Percentiles rank a stretch among this genome's conserved stretches.
Evolutionary conservation across 2,797 vertebrate species (phyloP).

Genomic region (Pseudomugil tenellus): DNA sequence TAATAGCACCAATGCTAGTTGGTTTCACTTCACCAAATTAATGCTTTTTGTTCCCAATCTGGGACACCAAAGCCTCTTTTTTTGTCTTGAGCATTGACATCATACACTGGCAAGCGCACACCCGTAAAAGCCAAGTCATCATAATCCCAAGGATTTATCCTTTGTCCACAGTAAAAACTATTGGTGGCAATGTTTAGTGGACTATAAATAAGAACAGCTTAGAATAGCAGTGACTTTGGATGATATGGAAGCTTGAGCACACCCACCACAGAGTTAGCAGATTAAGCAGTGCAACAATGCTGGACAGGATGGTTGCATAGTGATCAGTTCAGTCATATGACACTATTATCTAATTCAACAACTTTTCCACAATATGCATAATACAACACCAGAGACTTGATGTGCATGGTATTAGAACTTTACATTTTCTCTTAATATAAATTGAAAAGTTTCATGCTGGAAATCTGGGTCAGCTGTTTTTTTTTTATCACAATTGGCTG

Average conservation of each 20-base stretch:
- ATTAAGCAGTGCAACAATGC: constrained; percentile 53
- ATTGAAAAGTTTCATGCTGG: neutral
- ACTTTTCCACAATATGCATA: no score
- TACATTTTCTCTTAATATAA: neutral
- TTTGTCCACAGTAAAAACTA: constrained; percentile 49
- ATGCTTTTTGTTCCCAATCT: constrained; percentile 11
- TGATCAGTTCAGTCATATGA: neutral
- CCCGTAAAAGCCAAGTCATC: constrained; percentile 47
- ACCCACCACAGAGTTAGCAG: constrained; percentile 49
- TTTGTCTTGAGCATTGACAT: constrained; percentile 44
- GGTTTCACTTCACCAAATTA: constrained; percentile 22
- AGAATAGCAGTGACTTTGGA: constrained; percentile 54
- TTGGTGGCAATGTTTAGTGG: constrained; percentile 53
- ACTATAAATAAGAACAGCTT: constrained; percentile 55
- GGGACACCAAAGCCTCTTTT: constrained; percentile 38
- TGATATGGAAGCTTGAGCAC: constrained; percentile 69
- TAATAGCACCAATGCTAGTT: constrained; percentile 10
- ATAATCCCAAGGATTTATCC: constrained; percentile 58
- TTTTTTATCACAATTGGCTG: neutral
- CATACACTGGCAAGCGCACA: constrained; percentile 22
- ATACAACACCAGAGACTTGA: neutral
- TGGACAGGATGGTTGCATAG: constrained; percentile 31
- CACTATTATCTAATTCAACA: no score
- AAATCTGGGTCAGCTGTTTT: neutral
- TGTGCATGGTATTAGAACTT: neutral